Base-by-base conservation (phyloP, 2,888 invertebrate genomes). In the Yponomeuta evonymella region DNA sequence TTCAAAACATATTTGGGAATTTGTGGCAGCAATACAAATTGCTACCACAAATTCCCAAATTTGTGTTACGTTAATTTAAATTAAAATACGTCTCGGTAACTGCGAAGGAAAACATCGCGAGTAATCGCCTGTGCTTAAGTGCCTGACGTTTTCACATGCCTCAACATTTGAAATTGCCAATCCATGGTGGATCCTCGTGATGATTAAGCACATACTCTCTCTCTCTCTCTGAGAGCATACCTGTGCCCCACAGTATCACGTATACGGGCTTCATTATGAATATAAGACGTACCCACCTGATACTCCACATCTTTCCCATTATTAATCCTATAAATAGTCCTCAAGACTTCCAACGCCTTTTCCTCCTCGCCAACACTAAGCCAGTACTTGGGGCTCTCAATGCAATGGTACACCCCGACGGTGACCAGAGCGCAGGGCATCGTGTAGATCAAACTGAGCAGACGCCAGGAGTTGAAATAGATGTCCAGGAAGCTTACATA, bases 311-410 rank as follows among this genome's bases (percentile, higher is more conserved):
- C 76, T n/a, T 81, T 83, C 9, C 86, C 83, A 43, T 79, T 82
- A 71, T 92, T 92, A 6, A 87, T 79, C 0, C 74, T 76, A 71
- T 79, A 88, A 3, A 91, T 89, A 0, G 75, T 77, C 70, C 76
- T 82, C 73, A 91, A 73, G 0, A 86, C 80, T 11, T 83, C 73
- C 64, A 96, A 77, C 0, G 96, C 95, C 71, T 93, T 89, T 0
- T 93, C 87, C 2, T 85, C 79, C 2, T 78, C 89, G 87, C 95
- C 85, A 89, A 94, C 69, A 92, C 93, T 86, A 11, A 95, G 87
- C 67, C 95, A 86, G 78, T 94, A 97, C 80, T 96, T 96, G 0
- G 97, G 97, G 74, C 96, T 97, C 83, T 97, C 97, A 0, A 95
- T 95, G 10, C 94, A 86, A 51, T 83, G 87, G 0, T 87, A 81